Evolutionary conservation across 2,888 invertebrate genomes (phyloP).

Genomic region (Coenonympha arcania): DNA sequence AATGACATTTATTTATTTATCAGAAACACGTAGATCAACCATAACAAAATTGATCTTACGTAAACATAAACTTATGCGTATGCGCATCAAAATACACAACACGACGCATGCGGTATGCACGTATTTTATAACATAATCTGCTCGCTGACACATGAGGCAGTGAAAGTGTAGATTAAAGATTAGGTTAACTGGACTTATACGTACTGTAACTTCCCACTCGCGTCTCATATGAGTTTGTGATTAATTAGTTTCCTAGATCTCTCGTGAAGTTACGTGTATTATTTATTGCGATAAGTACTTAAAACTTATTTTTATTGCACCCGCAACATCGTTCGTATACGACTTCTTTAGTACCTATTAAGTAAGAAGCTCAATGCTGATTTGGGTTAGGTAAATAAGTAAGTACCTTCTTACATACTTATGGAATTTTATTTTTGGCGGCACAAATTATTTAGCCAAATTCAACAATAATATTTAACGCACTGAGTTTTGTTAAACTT

Average conservation of each 20-base stretch:
- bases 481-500: too few relatives aligned
- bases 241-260: slow-evolving; percentile 2
- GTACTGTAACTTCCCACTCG: slow-evolving; percentile 11
- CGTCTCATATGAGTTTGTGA: background rate
- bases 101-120: background rate
- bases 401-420: too few relatives aligned
- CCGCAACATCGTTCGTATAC: too few relatives aligned
- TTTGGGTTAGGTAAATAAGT: too few relatives aligned
- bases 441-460: too few relatives aligned
- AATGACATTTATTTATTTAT: too few relatives aligned
- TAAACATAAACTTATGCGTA: background rate
- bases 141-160: slow-evolving; percentile 26
- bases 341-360: too few relatives aligned
- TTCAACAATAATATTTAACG: too few relatives aligned
- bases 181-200: slow-evolving; percentile 14
- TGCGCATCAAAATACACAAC: background rate
- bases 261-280: background rate
- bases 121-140: slow-evolving; percentile 6
- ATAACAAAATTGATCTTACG: background rate
- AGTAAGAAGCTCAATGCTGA: too few relatives aligned
- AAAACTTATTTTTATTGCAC: background rate
- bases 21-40: too few relatives aligned
- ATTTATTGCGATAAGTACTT: background rate
- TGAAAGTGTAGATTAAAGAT: slow-evolving; percentile 29
- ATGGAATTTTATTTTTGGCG: too few relatives aligned